Evolutionary conservation across 2,888 invertebrate species (phyloP).

Genomic region (Labia minor): DNA sequence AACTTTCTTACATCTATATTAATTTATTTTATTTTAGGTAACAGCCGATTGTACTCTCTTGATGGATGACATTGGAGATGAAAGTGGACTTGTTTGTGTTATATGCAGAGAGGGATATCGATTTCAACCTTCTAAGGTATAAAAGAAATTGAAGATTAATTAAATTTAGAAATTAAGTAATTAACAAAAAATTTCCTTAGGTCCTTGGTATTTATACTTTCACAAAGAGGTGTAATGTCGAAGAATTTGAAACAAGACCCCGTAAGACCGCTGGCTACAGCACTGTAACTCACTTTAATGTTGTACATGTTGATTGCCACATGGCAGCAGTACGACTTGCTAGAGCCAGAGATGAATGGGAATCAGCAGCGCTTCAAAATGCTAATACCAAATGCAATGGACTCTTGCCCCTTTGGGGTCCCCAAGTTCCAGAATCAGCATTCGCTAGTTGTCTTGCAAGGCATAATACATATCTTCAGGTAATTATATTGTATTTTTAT

Average conservation of each 20-base stretch:
- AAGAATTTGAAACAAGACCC: conserved; percentile 82
- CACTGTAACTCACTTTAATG: conserved; percentile 96
- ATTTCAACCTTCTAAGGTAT: conserved; percentile 78
- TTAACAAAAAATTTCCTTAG: conserved; percentile 31
- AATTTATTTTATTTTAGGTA: conserved; percentile 36
- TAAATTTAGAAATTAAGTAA: not conserved
- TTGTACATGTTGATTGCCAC: conserved; percentile 97
- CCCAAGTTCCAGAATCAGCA: conserved; percentile 81
- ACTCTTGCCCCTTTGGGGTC: conserved; percentile 90
- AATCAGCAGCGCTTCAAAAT: conserved; percentile 93
- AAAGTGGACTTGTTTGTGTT: conserved; percentile 90
- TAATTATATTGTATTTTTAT: no score
- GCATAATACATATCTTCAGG: conserved; percentile 73
- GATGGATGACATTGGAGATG: conserved; percentile 90
- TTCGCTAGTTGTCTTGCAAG: conserved; percentile 89
- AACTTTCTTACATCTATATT: no score
- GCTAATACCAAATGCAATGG: conserved; percentile 97
- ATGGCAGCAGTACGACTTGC: conserved; percentile 79
- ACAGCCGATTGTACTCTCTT: conserved; percentile 85
- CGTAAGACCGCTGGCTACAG: conserved; percentile 81
- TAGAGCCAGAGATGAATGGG: conserved; percentile 86
- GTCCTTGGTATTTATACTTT: conserved; percentile 94
- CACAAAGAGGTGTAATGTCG: conserved; percentile 87
- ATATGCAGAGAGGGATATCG: conserved; percentile 97
- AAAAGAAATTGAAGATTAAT: not conserved